Conservation (phyloP, 2,888 invertebrate genomes). For the Eilema sororculum region DNA sequence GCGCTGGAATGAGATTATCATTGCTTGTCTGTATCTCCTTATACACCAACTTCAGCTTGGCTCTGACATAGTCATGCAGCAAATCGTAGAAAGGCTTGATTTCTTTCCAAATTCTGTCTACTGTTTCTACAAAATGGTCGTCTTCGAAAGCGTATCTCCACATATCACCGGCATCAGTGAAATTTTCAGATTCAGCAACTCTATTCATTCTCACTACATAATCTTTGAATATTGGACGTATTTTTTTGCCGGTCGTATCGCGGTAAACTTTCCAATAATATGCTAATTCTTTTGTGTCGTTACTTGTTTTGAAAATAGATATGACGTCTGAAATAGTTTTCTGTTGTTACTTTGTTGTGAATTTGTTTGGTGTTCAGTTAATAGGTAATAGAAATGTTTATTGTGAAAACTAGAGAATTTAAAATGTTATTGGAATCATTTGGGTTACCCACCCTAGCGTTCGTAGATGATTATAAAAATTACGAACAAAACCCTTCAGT, state of each 20-base stretch:
- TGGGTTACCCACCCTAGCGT: no score
- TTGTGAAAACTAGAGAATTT: not conserved
- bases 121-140: constrained; percentile 72
- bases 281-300: constrained; percentile 87
- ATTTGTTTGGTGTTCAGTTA: not conserved
- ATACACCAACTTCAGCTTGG: constrained; percentile 84
- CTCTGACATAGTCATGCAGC: constrained; percentile 88
- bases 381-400: not conserved
- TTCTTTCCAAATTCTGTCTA: constrained; percentile 85
- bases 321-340: constrained; percentile 71
- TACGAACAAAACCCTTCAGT: not conserved
- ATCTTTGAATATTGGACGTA: constrained; percentile 86
- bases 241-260: constrained; percentile 88
- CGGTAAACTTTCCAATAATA: constrained; percentile 90
- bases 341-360: constrained; percentile 23
- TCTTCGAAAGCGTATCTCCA: constrained; percentile 82
- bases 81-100: constrained; percentile 89
- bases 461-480: not conserved
- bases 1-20: constrained; percentile 89
- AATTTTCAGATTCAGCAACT: constrained; percentile 86
- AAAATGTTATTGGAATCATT: no score
- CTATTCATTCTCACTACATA: constrained; percentile 89
- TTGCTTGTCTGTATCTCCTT: constrained; percentile 74
- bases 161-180: constrained; percentile 81
- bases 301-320: constrained; percentile 79